Evolutionary conservation across 2,113 vertebrate species (phyloP).

Genomic region (Silurus glanis): DNA sequence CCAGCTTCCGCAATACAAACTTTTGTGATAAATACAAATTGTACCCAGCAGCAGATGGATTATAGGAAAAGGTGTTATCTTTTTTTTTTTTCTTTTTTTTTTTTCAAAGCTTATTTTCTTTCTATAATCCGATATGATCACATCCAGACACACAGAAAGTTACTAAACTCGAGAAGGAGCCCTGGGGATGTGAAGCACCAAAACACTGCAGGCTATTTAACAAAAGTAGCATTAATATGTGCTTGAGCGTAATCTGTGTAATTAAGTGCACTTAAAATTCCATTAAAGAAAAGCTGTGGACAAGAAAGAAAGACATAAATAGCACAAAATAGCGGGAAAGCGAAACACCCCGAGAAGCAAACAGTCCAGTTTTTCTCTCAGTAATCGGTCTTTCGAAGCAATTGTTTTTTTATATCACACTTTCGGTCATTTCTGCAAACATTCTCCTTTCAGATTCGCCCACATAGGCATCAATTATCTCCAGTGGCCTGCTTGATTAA

Average conservation of each 20-base stretch:
- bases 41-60: not conserved
- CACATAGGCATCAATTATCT: constrained; percentile 2
- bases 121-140: not conserved
- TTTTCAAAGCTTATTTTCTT: not conserved
- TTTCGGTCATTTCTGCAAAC: not conserved
- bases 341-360: not conserved
- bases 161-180: not conserved
- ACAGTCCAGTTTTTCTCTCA: not conserved
- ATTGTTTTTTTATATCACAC: not conserved
- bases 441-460: not conserved
- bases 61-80: not conserved
- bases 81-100: not conserved
- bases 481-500: not conserved
- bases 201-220: not conserved
- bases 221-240: not conserved
- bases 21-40: not conserved
- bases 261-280: constrained; percentile 19
- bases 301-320: no score
- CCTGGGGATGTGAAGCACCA: not conserved
- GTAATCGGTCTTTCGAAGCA: not conserved
- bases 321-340: no score
- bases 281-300: not conserved
- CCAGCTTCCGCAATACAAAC: not conserved
- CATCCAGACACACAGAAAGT: not conserved
- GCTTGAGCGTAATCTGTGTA: not conserved